These are phyloP conservation scores for Brachypodius melanocephalos DNA, from an alignment of 2,113 vertebrate species.

Conservation along the genomic window DNA sequence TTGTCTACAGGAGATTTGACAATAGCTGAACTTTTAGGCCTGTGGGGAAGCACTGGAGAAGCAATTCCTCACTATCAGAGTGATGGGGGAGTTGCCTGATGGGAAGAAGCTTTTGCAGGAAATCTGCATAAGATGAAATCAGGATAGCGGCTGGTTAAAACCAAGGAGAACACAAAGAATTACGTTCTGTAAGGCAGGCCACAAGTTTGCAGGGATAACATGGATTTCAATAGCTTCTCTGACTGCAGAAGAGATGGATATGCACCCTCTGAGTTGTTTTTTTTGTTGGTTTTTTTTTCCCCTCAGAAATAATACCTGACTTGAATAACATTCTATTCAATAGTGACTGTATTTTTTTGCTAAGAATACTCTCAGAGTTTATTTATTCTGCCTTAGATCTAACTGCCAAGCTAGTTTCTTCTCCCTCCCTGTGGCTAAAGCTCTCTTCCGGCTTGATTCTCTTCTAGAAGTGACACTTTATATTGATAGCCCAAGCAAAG, in stretches of 20 bases:
- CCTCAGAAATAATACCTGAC: background rate
- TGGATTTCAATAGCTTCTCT: conserved; percentile 14
- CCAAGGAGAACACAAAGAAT: background rate
- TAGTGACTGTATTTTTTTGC: background rate
- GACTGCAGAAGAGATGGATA: background rate
- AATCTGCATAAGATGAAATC: conserved; percentile 19
- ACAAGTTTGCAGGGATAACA: background rate
- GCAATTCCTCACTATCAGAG: background rate
- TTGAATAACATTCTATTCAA: background rate
- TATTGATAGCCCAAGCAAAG: conserved; percentile 7
- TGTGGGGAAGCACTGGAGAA: background rate
- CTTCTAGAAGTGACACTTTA: conserved; percentile 9
- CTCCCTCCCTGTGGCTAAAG: conserved; percentile 5
- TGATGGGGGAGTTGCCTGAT: background rate
- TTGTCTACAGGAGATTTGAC: background rate
- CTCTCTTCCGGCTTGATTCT: background rate
- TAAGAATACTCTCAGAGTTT: background rate
- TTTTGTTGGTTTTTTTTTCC: no score
- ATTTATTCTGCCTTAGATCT: conserved; percentile 9
- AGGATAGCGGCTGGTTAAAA: conserved; percentile 43
- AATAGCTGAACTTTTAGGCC: background rate
- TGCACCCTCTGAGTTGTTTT: background rate
- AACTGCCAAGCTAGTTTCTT: background rate
- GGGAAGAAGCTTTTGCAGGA: conserved; percentile 50
- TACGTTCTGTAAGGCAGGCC: background rate